Percentiles rank a stretch among this genome's conserved stretches.
phyloP scores from a whole-genome alignment of 2,888 invertebrate genomes.

The Eupsilia transversa region DNA sequence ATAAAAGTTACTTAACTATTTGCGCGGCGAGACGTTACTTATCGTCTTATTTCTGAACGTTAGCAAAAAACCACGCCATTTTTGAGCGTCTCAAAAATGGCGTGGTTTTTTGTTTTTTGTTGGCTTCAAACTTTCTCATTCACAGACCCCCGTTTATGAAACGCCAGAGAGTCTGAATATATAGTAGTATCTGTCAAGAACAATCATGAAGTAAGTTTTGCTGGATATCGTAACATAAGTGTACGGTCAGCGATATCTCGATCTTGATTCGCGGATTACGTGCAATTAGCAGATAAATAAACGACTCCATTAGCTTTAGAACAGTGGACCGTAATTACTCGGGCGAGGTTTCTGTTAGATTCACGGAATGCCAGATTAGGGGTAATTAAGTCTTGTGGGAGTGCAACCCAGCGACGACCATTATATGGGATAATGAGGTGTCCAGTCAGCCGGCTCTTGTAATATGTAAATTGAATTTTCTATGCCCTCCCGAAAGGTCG shows the following conservation, averaged over 20 bases:
- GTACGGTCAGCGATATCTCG: conserved; percentile 54
- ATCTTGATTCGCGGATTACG: conserved; percentile 70
- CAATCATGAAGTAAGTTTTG: conserved; percentile 37
- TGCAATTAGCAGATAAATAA: conserved; percentile 85
- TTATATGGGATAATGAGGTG: conserved; percentile 89
- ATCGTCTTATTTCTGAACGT: conserved; percentile 50
- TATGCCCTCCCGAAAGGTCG: conserved; percentile 75
- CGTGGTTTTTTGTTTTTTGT: too few species aligned
- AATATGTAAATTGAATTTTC: conserved; percentile 89
- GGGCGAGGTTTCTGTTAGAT: conserved; percentile 83
- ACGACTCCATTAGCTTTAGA: conserved; percentile 84
- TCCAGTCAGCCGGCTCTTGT: conserved; percentile 85
- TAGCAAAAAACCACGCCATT: conserved; percentile 46
- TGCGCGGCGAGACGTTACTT: conserved; percentile 52
- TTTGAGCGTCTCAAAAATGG: conserved; percentile 30
- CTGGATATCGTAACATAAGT: conserved; percentile 51
- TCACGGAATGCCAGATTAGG: conserved; percentile 87
- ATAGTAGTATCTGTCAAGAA: conserved; percentile 35
- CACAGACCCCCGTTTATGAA: conserved; percentile 37
- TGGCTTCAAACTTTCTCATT: conserved; percentile 50
- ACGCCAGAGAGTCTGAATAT: conserved; percentile 22
- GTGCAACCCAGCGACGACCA: conserved; percentile 82
- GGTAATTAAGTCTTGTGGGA: conserved; percentile 88
- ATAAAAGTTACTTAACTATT: conserved; percentile 59
- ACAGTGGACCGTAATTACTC: conserved; percentile 86